Percentiles rank a stretch among this genome's conserved stretches.
Conservation (phyloP, 2,797 vertebrate genomes). For the Enoplosus armatus region DNA sequence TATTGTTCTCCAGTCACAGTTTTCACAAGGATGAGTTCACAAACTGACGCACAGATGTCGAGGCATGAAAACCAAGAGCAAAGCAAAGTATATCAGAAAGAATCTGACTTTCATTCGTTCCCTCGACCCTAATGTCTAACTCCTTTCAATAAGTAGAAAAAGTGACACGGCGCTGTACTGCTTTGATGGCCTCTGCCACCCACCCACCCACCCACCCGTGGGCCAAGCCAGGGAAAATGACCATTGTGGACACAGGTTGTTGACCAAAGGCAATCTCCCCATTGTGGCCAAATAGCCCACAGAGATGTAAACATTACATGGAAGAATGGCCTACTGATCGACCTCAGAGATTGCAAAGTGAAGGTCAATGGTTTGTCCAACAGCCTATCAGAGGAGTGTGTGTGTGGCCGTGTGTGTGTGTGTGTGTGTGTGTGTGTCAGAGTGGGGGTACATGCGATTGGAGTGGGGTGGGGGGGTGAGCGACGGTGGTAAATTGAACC, state of each 20-base stretch:
- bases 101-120: conserved; percentile 29
- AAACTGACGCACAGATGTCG: neutral
- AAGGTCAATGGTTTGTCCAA: conserved; percentile 81
- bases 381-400: conserved; percentile 66
- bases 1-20: neutral
- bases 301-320: conserved; percentile 84
- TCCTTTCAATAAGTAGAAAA: conserved; percentile 47
- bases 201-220: conserved; percentile 5
- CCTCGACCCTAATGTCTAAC: conserved; percentile 2
- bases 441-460: conserved; percentile 17
- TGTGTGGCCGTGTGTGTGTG: conserved; percentile 32
- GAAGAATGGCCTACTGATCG: conserved; percentile 83
- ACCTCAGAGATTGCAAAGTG: conserved; percentile 82
- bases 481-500: conserved; percentile 76
- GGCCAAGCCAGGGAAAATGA: conserved; percentile 59
- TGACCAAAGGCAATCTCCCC: conserved; percentile 77
- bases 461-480: conserved; percentile 8
- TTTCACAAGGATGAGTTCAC: neutral
- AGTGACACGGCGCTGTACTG: conserved; percentile 15
- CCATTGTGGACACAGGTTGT: conserved; percentile 76
- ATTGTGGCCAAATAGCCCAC: conserved; percentile 80
- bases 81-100: conserved; percentile 21
- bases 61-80: neutral
- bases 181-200: conserved; percentile 56
- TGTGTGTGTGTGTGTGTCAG: conserved; percentile 37